A percentile compares a stretch with the other conserved stretches of the same genome.
These are phyloP conservation scores for Stenodema calcarata DNA, from an alignment of 2,888 invertebrate species.

Conservation along the genomic window DNA sequence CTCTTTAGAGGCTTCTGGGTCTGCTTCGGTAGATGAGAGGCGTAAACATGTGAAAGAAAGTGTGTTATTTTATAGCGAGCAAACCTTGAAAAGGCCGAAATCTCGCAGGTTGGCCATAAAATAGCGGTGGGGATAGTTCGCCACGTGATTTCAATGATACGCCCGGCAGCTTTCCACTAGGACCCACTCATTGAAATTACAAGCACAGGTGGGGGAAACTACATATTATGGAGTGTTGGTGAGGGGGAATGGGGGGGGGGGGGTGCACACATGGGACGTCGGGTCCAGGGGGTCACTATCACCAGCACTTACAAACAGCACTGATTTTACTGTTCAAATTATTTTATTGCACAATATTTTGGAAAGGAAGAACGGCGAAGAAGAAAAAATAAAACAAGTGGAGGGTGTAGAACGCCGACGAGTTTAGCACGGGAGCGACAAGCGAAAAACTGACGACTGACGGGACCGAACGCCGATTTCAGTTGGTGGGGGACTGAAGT, in stretches of 20 bases:
- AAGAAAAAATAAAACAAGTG: background rate
- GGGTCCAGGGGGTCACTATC: background rate
- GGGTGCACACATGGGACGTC: background rate
- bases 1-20: too few relatives aligned
- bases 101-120: slow-evolving; percentile 5
- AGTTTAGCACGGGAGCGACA: slow-evolving; percentile 6
- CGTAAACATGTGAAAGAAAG: background rate
- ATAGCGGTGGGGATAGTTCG: background rate
- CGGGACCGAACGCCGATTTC: background rate
- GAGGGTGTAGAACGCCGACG: background rate
- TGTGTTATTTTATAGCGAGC: background rate
- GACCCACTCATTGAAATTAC: background rate
- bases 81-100: background rate
- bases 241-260: background rate
- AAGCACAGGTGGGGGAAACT: background rate
- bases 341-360: background rate
- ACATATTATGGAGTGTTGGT: too few relatives aligned
- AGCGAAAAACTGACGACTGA: slow-evolving; percentile 20
- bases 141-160: background rate
- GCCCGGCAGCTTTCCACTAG: background rate
- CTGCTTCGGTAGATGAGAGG: too few relatives aligned
- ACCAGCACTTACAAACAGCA: background rate
- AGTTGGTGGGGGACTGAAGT: slow-evolving; percentile 9
- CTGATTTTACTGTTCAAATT: background rate
- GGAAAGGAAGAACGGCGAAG: too few relatives aligned